Evolutionary conservation across 2,797 vertebrate species (phyloP).

Genomic region (Bradypodion pumilum): DNA sequence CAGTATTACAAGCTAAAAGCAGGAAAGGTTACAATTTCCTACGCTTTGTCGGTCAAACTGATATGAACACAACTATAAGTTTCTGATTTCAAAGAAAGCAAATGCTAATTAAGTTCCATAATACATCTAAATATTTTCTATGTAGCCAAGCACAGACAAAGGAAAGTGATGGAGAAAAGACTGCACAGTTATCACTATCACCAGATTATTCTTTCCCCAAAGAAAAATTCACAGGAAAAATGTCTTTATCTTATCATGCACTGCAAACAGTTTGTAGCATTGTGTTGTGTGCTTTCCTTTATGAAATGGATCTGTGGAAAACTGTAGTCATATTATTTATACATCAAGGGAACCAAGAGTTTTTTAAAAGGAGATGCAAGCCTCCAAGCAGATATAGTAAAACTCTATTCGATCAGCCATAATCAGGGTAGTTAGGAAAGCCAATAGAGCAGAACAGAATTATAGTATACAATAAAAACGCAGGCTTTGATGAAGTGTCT

Average conservation of each 20-base stretch:
- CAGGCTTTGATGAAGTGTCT: no score
- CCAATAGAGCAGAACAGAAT: neutral
- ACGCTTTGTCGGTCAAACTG: constrained; percentile 49
- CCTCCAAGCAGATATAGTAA: neutral
- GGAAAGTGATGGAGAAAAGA: constrained; percentile 42
- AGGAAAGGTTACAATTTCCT: constrained; percentile 55
- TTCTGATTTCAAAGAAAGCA: constrained; percentile 55
- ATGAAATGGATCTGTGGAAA: constrained; percentile 48
- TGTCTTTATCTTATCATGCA: constrained; percentile 62
- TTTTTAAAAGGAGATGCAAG: neutral
- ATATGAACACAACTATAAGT: constrained; percentile 23
- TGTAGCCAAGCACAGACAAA: constrained; percentile 35
- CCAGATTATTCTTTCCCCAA: constrained; percentile 26
- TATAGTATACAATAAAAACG: constrained; percentile 4
- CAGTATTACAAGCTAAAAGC: constrained; percentile 32
- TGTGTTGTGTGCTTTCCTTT: constrained; percentile 53
- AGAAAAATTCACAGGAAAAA: constrained; percentile 57
- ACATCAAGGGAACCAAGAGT: neutral
- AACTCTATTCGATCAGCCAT: neutral
- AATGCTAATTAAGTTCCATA: constrained; percentile 48
- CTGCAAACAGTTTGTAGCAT: constrained; percentile 49
- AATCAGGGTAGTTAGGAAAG: neutral
- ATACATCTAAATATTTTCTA: constrained; percentile 45
- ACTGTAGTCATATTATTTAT: constrained; percentile 30
- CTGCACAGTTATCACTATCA: constrained; percentile 39